phyloP scores from a whole-genome alignment of 2,113 vertebrate genomes.

The Psephotus haematonotus region DNA sequence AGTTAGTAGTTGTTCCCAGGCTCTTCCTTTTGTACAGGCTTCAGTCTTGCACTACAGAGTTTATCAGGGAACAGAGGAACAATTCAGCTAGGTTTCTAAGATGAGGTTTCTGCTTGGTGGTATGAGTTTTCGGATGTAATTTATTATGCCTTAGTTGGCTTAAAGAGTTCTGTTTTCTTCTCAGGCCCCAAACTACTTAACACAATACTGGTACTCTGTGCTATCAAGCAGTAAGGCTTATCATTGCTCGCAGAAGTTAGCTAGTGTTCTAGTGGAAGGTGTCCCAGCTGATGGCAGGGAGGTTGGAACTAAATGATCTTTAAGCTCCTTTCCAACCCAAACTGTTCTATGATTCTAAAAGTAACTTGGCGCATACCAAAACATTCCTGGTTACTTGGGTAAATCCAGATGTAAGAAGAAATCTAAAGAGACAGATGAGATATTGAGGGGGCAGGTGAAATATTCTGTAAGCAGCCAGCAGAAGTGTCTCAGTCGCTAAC shows the following conservation, averaged over 20 bases:
- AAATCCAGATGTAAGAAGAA: not conserved
- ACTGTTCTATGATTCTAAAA: not conserved
- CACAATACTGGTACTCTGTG: not conserved
- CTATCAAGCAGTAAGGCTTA: not conserved
- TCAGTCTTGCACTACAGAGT: not conserved
- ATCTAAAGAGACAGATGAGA: not conserved
- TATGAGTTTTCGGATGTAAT: not conserved
- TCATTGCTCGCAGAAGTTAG: not conserved
- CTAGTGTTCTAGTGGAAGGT: not conserved
- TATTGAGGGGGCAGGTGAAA: not conserved
- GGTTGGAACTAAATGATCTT: not conserved
- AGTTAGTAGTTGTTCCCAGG: not conserved
- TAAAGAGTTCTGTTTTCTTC: not conserved
- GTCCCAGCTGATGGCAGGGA: not conserved
- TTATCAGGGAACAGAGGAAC: not conserved
- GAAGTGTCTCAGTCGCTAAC: not conserved
- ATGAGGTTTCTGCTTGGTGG: not conserved
- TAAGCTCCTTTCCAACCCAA: not conserved
- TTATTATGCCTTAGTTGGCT: not conserved
- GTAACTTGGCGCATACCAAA: not conserved
- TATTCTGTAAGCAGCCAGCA: not conserved
- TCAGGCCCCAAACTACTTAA: not conserved
- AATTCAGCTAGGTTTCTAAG: not conserved
- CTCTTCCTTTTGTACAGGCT: not conserved
- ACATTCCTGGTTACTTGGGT: not conserved